These are phyloP conservation scores for Eutrigla gurnardus DNA, from an alignment of 2,797 vertebrate genomes.

Conservation along the genomic window DNA sequence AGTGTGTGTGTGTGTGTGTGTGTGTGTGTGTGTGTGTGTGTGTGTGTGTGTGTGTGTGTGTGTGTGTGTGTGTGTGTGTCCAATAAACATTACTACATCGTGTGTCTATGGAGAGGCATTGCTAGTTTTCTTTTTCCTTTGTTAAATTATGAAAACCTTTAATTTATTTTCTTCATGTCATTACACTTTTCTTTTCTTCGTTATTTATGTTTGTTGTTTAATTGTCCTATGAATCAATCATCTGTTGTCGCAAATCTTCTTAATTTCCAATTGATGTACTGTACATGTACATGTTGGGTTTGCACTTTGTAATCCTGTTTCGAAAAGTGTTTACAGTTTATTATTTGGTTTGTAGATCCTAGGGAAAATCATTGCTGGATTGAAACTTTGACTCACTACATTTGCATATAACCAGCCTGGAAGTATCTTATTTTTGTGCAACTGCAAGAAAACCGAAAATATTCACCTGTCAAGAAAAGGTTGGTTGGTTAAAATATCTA, in stretches of 20 bases:
- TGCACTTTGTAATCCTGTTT: no score
- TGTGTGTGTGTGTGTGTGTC: background rate
- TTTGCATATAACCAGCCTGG: background rate
- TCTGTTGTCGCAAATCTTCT: background rate
- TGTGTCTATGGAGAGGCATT: background rate
- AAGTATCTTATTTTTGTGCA: background rate
- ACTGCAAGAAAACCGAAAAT: background rate
- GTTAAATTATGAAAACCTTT: background rate
- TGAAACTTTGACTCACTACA: background rate
- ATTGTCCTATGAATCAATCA: background rate
- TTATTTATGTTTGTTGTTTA: background rate
- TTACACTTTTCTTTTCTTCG: background rate
- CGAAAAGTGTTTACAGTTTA: no score
- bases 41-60: no score
- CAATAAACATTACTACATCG: conserved; percentile 7
- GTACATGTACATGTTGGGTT: no score
- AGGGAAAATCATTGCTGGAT: background rate
- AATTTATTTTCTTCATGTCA: background rate
- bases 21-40: background rate
- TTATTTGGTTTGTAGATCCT: background rate
- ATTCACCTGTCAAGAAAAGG: background rate
- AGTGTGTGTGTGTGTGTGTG: background rate
- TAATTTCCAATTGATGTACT: background rate
- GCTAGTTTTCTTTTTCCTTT: background rate
- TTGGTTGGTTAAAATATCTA: background rate